These are phyloP conservation scores for Myxocyprinus asiaticus DNA, from an alignment of 2,113 vertebrate species.

Conservation along the genomic window DNA sequence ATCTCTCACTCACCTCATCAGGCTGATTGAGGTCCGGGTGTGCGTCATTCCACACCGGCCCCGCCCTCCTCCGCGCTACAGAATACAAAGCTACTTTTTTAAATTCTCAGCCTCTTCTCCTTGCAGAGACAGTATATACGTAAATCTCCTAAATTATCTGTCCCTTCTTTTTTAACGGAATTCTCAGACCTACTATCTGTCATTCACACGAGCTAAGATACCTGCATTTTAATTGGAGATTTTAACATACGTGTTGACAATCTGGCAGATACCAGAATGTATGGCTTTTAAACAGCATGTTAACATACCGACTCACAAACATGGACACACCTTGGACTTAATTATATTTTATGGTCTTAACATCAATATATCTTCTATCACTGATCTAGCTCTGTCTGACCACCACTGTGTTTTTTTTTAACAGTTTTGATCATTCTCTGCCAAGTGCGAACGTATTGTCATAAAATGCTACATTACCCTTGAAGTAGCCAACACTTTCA, in stretches of 20 bases:
- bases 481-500: neutral
- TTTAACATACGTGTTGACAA: neutral
- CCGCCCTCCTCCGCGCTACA: too few species aligned
- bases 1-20: too few species aligned
- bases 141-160: neutral
- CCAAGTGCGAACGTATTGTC: neutral
- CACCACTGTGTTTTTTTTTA: neutral
- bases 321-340: neutral
- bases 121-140: neutral
- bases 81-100: neutral
- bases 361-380: neutral
- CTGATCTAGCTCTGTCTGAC: neutral
- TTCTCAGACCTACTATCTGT: neutral
- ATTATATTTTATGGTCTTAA: neutral
- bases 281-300: slow-evolving; percentile 1
- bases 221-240: neutral
- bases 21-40: too few species aligned
- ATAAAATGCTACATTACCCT: neutral
- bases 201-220: neutral
- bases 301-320: neutral
- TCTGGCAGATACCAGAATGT: neutral
- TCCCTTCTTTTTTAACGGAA: neutral
- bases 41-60: too few species aligned
- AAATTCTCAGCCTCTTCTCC: neutral
- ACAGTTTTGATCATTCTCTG: neutral